Evolutionary conservation across 2,888 invertebrate species (phyloP).

Genomic region (Hartigia nigra): DNA sequence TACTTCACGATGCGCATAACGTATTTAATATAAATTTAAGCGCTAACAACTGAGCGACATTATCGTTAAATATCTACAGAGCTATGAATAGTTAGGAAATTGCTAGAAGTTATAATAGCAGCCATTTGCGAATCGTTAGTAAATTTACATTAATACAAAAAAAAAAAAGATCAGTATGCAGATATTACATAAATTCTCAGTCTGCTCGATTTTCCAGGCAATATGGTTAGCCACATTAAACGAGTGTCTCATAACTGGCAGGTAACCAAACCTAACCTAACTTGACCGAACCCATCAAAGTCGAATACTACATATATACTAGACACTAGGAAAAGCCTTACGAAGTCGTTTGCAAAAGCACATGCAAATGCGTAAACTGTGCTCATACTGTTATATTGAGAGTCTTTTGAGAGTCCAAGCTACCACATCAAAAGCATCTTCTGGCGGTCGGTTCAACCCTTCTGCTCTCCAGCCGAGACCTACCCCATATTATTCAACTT

Average conservation of each 20-base stretch:
- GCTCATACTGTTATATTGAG: neutral
- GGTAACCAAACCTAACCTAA: neutral
- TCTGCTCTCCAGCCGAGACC: neutral
- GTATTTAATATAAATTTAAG: too few relatives aligned
- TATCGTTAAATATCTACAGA: neutral
- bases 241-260: constrained; percentile 31
- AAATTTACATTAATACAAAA: neutral
- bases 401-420: neutral
- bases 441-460: neutral
- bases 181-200: neutral
- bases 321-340: neutral
- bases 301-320: neutral
- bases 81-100: neutral
- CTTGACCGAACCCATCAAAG: neutral
- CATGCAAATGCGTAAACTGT: neutral
- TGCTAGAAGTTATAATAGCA: neutral
- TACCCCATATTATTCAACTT: neutral
- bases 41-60: neutral
- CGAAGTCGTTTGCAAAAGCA: neutral
- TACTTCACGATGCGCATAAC: too few relatives aligned
- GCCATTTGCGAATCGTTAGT: neutral
- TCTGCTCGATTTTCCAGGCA: constrained; percentile 41
- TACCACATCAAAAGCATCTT: neutral
- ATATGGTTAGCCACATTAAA: constrained; percentile 49
- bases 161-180: neutral